Evolutionary conservation across 2,113 vertebrate species (phyloP), one percentile per base, ranked within the genome.

Genomic region (Gyps fulvus): DNA sequence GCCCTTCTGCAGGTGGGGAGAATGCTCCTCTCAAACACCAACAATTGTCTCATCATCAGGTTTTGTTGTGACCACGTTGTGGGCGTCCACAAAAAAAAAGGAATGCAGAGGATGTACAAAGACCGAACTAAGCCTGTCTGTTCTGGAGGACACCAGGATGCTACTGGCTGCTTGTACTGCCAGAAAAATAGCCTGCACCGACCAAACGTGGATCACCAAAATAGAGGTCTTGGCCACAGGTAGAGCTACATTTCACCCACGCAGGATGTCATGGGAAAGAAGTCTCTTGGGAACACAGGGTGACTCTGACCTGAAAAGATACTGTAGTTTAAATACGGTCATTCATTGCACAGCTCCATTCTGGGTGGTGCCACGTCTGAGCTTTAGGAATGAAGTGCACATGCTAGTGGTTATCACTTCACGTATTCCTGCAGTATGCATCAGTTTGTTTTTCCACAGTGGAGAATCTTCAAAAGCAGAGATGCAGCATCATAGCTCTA

Each of bases 311-410:
- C 34, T 89, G 77, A 49, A 74, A 81, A 84, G 50, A 16, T 0
- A 0, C 10, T 49, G 34, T 62, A 3, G 1, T 81, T 91, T 49
- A 52, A 87, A 54, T 69, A 40, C 1, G 1, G 5, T 70, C 0
- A 0, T 82, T 52, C 11, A 2, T 70, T 42, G 25, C 38, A 76
- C 32, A 43, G 25, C 38, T 50, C 11, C 8, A 3, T 81, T 83
- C 71, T 62, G 47, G 34, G 25, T 87, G 36, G 27, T 87, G 59
- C 17, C n/a, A 32, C 13, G 6, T 5, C 43, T 83, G 83, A 90
- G 12, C 58, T 81, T 79, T 54, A 83, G 69, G 25, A 91, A 13
- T 43, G 27, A 83, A 31, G 12, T 80, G 47, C 57, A 40, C 1
- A 0, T 34, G 27, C n/a, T 58, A 32, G 14, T 76, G 50, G 19